A percentile compares a stretch with the other conserved stretches of the same genome.
Conservation (phyloP, 2,888 invertebrate genomes). For the Nomada lathburiana region DNA sequence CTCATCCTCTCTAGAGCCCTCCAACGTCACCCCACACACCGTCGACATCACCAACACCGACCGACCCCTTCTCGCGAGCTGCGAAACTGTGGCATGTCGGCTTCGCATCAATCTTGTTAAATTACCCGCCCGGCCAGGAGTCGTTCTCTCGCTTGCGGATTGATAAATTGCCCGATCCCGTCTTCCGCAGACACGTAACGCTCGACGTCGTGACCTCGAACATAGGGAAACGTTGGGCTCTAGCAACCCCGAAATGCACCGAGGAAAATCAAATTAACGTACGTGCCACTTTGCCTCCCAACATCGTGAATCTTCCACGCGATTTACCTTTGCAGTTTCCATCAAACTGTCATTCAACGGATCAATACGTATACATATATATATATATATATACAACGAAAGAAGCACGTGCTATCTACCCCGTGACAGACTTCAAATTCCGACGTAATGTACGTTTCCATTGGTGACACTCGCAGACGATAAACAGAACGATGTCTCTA, state of each 20-base stretch:
- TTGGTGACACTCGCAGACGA: too few relatives aligned
- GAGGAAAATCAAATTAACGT: slow-evolving; percentile 81
- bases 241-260: slow-evolving; percentile 73
- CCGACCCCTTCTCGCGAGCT: slow-evolving; percentile 70
- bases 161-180: slow-evolving; percentile 83
- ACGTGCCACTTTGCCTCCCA: slow-evolving; percentile 45
- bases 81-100: slow-evolving; percentile 82
- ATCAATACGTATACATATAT: neutral
- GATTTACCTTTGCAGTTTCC: slow-evolving; percentile 31
- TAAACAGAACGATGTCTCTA: too few relatives aligned
- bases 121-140: slow-evolving; percentile 83
- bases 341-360: slow-evolving; percentile 44
- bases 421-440: neutral
- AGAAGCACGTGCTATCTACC: slow-evolving; percentile 12
- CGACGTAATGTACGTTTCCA: neutral
- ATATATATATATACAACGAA: neutral
- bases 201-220: slow-evolving; percentile 75
- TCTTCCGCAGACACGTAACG: slow-evolving; percentile 79
- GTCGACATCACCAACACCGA: slow-evolving; percentile 60
- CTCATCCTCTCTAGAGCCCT: slow-evolving; percentile 56
- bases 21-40: slow-evolving; percentile 59
- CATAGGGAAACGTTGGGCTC: slow-evolving; percentile 28
- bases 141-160: slow-evolving; percentile 78
- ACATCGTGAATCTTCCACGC: slow-evolving; percentile 46
- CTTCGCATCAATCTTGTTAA: slow-evolving; percentile 84